These are phyloP conservation scores for Microcebus lehilahytsara DNA, from an alignment of 2,113 vertebrate species.

Conservation along the genomic window DNA sequence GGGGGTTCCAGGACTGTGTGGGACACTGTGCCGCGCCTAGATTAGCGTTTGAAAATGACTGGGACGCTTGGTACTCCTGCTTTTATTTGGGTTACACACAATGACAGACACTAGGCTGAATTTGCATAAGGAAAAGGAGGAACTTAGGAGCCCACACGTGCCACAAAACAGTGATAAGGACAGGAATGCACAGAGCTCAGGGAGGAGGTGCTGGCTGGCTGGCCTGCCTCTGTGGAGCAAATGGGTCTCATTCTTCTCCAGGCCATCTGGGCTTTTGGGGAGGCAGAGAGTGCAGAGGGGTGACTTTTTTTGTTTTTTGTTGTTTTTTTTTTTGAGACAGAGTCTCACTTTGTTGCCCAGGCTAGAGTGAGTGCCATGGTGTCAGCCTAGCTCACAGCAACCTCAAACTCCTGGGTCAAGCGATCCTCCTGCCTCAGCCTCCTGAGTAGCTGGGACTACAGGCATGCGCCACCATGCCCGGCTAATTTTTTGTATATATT, in stretches of 20 bases:
- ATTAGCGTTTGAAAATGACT: background rate
- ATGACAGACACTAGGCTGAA: background rate
- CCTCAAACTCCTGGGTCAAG: too few species aligned
- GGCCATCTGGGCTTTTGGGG: background rate
- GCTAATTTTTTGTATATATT: too few species aligned
- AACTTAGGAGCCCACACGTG: background rate
- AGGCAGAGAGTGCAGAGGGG: background rate
- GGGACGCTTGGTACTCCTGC: background rate
- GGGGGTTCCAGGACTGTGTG: too few species aligned
- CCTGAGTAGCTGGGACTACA: too few species aligned
- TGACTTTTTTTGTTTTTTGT: background rate
- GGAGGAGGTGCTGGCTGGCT: background rate
- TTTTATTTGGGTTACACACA: background rate
- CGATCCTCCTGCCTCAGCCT: too few species aligned
- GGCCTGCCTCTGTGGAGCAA: background rate
- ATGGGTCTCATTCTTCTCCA: rapidly evolving
- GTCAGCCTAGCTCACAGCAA: too few species aligned
- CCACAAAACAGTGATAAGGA: background rate
- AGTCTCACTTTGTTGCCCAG: too few species aligned
- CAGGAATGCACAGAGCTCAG: background rate
- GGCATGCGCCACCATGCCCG: too few species aligned
- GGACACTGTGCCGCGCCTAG: rapidly evolving
- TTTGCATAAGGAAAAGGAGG: background rate
- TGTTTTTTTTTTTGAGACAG: too few species aligned
- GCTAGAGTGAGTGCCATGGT: too few species aligned